Conservation (phyloP, 1,140 invertebrate genomes). For the Conus betulinus region DNA sequence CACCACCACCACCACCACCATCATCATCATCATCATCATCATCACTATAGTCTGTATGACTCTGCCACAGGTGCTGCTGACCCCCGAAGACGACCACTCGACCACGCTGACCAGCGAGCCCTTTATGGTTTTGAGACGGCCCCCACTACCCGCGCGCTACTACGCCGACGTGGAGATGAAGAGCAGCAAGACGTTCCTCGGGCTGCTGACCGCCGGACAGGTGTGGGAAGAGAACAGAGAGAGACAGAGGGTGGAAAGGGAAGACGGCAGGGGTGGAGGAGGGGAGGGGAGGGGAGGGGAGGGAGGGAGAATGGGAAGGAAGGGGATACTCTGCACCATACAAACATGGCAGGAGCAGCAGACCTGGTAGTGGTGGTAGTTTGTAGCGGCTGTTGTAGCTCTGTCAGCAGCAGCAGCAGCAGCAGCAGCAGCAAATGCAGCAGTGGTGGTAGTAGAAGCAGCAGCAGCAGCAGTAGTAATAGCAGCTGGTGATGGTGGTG, state of each 20-base stretch:
- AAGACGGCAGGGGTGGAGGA: neutral
- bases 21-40: neutral
- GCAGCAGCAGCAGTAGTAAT: too few relatives aligned
- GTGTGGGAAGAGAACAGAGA: neutral
- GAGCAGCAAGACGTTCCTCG: slow-evolving; percentile 34
- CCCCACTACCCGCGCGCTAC: slow-evolving; percentile 45
- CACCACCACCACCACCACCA: neutral
- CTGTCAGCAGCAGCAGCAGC: too few relatives aligned
- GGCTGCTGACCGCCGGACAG: slow-evolving; percentile 41
- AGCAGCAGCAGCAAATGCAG: too few relatives aligned
- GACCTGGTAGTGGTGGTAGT: too few relatives aligned
- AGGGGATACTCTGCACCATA: too few relatives aligned
- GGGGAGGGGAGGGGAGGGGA: too few relatives aligned
- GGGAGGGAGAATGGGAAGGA: too few relatives aligned
- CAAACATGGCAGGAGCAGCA: too few relatives aligned
- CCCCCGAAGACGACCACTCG: slow-evolving; percentile 52
- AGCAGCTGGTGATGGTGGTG: too few relatives aligned
- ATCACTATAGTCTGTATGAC: neutral
- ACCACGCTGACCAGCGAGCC: slow-evolving; percentile 71
- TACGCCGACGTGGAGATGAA: slow-evolving; percentile 36
- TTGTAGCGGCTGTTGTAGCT: too few relatives aligned
- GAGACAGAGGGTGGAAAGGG: neutral
- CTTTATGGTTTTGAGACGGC: slow-evolving; percentile 67
- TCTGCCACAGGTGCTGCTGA: slow-evolving; percentile 38
- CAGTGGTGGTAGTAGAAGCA: too few relatives aligned